Evolutionary conservation across 2,113 vertebrate species (phyloP).

Genomic region (Hydrolagus affinis): DNA sequence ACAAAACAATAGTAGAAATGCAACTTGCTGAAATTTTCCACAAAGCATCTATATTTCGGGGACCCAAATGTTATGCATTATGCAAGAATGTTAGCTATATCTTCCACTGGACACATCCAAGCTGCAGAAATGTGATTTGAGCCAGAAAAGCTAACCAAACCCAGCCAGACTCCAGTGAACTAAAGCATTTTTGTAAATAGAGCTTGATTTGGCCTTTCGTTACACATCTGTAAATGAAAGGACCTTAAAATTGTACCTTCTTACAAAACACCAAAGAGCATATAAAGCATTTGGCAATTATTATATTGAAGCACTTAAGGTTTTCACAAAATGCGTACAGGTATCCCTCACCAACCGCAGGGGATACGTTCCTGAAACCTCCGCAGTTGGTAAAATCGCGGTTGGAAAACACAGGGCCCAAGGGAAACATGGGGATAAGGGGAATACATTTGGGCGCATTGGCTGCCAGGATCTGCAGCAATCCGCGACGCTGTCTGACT

Average conservation of each 20-base stretch:
- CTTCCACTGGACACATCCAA: not conserved
- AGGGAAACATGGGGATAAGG: too few species aligned
- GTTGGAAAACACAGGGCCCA: too few species aligned
- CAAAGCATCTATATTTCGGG: not conserved
- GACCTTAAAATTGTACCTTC: not conserved
- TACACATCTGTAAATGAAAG: not conserved
- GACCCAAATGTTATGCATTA: not conserved
- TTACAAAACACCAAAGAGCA: not conserved
- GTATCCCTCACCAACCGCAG: too few species aligned
- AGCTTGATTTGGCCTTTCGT: conserved; percentile 15
- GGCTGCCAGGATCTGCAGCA: too few species aligned
- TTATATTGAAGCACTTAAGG: not conserved
- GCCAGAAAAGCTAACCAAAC: not conserved
- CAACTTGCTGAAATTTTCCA: not conserved
- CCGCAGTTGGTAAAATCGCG: too few species aligned
- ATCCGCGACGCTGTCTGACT: too few species aligned
- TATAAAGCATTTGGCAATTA: not conserved
- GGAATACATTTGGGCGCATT: too few species aligned
- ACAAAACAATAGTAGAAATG: not conserved
- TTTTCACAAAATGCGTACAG: not conserved
- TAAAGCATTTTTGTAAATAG: conserved; percentile 24
- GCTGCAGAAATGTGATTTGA: not conserved
- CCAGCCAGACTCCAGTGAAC: not conserved
- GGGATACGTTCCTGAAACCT: too few species aligned
- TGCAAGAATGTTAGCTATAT: not conserved